Conservation (phyloP, 1,140 invertebrate genomes). For the Drosophila mayri region DNA sequence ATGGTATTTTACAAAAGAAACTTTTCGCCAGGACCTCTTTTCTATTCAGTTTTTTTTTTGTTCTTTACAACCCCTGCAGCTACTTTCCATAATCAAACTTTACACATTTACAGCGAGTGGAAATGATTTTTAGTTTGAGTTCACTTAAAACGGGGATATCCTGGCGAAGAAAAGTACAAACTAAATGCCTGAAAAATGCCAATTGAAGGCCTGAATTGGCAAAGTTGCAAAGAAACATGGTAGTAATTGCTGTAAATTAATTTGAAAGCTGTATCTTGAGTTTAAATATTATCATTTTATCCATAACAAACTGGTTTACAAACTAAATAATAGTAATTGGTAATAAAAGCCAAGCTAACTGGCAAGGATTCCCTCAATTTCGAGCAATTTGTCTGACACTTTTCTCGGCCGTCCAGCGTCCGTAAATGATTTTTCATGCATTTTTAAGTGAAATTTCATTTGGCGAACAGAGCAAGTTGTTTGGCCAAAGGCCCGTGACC, state of each 20-base stretch:
- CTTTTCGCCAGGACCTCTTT: constrained; percentile 53
- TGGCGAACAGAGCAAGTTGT: constrained; percentile 46
- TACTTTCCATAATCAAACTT: constrained; percentile 72
- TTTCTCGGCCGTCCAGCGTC: constrained; percentile 42
- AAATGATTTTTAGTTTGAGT: constrained; percentile 41
- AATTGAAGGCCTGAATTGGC: not conserved
- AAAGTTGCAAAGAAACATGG: not conserved
- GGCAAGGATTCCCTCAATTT: constrained; percentile 39
- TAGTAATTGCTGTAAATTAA: not conserved
- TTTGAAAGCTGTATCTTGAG: not conserved
- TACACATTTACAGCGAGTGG: constrained; percentile 71
- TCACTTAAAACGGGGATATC: constrained; percentile 7
- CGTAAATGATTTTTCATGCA: constrained; percentile 70
- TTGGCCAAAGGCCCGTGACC: constrained; percentile 40
- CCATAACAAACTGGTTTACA: not conserved
- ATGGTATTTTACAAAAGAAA: constrained; percentile 76
- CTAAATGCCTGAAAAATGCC: not conserved
- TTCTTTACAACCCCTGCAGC: not conserved
- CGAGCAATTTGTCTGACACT: constrained; percentile 50
- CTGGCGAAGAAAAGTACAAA: not conserved
- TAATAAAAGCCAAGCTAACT: not conserved
- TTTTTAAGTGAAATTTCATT: constrained; percentile 76
- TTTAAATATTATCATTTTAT: not conserved
- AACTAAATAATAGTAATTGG: constrained; percentile 7
- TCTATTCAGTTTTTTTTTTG: constrained; percentile 15